A percentile compares a stretch with the other conserved stretches of the same genome.
These are phyloP conservation scores for Ferrisia virgata DNA, from an alignment of 2,888 invertebrate species.

Conservation along the genomic window DNA sequence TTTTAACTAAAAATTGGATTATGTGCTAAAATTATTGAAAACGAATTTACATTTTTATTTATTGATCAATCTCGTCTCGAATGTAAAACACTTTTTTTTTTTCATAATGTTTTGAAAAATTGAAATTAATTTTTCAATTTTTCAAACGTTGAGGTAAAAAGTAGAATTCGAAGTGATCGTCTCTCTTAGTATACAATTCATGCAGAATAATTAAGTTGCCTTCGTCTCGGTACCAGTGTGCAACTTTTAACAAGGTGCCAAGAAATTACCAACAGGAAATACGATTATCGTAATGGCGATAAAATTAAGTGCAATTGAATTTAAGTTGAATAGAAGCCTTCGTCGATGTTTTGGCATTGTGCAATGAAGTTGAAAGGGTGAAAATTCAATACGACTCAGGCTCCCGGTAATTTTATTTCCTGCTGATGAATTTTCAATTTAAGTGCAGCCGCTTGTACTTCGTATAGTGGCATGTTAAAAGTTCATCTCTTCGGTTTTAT, in stretches of 20 bases:
- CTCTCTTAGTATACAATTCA: background rate
- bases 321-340: background rate
- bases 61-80: background rate
- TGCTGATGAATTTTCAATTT: background rate
- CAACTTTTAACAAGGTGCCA: background rate
- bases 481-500: background rate
- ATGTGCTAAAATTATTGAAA: constrained; percentile 2
- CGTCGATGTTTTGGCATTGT: background rate
- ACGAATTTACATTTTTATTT: constrained; percentile 6
- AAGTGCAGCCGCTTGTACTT: background rate
- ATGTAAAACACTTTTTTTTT: background rate
- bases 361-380: background rate
- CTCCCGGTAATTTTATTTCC: background rate
- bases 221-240: background rate
- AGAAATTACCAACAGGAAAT: background rate
- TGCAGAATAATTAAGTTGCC: background rate
- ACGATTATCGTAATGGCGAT: background rate
- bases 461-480: background rate
- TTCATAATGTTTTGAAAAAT: background rate
- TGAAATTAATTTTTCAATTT: background rate
- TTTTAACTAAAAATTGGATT: background rate
- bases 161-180: background rate
- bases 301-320: background rate
- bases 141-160: background rate
- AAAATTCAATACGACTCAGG: background rate